Base-by-base conservation (phyloP, 1,140 invertebrate genomes). In the Euura lappo region DNA sequence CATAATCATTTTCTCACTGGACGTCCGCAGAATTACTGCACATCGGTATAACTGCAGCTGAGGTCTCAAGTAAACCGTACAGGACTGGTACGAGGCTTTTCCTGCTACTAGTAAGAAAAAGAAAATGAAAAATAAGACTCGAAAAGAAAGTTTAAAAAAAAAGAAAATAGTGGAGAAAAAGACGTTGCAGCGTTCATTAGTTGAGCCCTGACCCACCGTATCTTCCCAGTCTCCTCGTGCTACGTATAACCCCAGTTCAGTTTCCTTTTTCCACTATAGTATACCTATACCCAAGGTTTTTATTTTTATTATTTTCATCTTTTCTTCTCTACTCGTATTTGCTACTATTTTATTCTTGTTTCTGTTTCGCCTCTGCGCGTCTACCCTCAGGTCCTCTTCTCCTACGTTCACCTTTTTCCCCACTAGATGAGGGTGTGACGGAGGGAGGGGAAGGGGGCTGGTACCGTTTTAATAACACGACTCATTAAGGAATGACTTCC, bases 401-500 rank as follows among this genome's bases (percentile, higher is more conserved):
- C 51, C 6, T 60, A 3, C 51, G 10, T 60, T 60, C 51, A 60
- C 51, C 51, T 5, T 60, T 60, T 60, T 60, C 3, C 51, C 28
- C 28, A 28, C 28, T 28, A 28, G 28, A 28, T 28, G 28, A 28
- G 28, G 28, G 28, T 28, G 28, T 28, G 0, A 28, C 28, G 28
- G 28, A 28, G 1, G 28, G 28, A 28, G 28, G 28, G 28, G 28
- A 28, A 28, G 28, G 28, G 28, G 28, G 28, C 28, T 28, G 28
- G 28, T 60, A n/a, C 51, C 6, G 51, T 60, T 60, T 60, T 60
- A 60, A 60, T 60, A 60, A 60, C 51, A 60, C 51, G 5, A 60
- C 51, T 60, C 51, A 60, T 60, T 60, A 60, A 60, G 51, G 51
- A 60, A 60, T 60, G 51, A 60, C 51, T 60, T 60, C 51, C 51